A percentile compares a stretch with the other conserved stretches of the same genome.
These are phyloP conservation scores for Anhinga rufa DNA, from an alignment of 2,113 vertebrate genomes.

Conservation along the genomic window DNA sequence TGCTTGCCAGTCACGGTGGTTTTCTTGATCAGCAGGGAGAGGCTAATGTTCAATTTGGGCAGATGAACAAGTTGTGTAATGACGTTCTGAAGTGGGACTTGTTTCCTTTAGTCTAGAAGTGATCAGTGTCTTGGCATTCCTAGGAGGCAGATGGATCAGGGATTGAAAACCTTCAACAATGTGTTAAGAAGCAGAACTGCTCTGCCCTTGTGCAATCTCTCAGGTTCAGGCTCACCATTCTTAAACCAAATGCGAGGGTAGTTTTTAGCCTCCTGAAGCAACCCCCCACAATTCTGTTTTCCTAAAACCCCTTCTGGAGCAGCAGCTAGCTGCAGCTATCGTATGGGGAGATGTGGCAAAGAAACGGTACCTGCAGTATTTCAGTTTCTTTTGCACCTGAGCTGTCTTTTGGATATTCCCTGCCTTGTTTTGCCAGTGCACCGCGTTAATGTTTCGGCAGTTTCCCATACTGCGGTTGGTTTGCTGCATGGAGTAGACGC, in stretches of 20 bases:
- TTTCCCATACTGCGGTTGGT: neutral
- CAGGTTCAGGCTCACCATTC: neutral
- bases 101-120: neutral
- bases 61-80: neutral
- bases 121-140: neutral
- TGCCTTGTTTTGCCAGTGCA: neutral
- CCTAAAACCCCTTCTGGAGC: neutral
- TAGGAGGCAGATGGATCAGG: neutral
- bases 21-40: neutral
- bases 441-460: neutral
- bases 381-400: neutral
- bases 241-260: neutral
- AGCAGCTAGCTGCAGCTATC: neutral
- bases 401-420: neutral
- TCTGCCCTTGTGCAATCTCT: neutral
- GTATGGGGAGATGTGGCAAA: fast-evolving
- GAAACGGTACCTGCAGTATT: neutral
- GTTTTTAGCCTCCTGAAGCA: neutral
- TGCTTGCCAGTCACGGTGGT: fast-evolving
- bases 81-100: fast-evolving
- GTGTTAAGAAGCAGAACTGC: neutral
- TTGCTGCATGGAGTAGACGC: neutral
- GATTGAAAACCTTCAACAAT: neutral
- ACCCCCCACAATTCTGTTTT: neutral
- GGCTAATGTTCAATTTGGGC: neutral